Evolutionary conservation across 2,888 invertebrate genomes (phyloP), one percentile per base, ranked within the genome.

Genomic region (Erpobdella octoculata): DNA sequence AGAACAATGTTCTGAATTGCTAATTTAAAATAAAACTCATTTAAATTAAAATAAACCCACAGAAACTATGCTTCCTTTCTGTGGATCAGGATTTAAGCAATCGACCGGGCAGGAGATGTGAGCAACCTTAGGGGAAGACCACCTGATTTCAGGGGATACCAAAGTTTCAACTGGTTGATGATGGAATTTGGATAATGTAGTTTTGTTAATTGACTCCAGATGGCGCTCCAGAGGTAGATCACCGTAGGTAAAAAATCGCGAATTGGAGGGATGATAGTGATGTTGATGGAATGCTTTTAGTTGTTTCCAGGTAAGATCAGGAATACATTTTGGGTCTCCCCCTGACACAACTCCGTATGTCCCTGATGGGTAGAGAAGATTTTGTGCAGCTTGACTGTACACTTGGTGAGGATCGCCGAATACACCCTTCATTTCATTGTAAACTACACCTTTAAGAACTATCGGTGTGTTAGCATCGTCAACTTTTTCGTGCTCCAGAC

Each of bases 381-480:
- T 92, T 71, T 92, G 87, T 35, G 93, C 85, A 76, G 89, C 88
- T 80, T 91, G 89, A 0, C 87, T 88, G 79, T 93, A 91, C 36
- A 93, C 85, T 1, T 89, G 88, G 65, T 90, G 89, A 61, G 93
- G 91, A 81, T 92, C 92, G 0, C 93, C 83, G 82, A 93, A 94
- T 0, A 90, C 93, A 0, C 95, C 95, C 82, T 96, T 96, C 95
- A 96, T 96, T 86, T 96, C 95, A 85, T 96, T 96, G 79, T 91
- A 95, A 0, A 96, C 95, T 9, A 96, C 91, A 1, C 95, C 95
- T 85, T 94, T 95, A 72, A 95, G 89, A 0, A 88, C 85, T 53
- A 93, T 86, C 0, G 90, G 88, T 0, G 91, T 90, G 0, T 86
- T 86, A 73, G 86, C 86, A 79, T 94, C 89, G n/a, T 87, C 86